Evolutionary conservation across 2,888 invertebrate species (phyloP).

Genomic region (Gisinianus flammeolus): DNA sequence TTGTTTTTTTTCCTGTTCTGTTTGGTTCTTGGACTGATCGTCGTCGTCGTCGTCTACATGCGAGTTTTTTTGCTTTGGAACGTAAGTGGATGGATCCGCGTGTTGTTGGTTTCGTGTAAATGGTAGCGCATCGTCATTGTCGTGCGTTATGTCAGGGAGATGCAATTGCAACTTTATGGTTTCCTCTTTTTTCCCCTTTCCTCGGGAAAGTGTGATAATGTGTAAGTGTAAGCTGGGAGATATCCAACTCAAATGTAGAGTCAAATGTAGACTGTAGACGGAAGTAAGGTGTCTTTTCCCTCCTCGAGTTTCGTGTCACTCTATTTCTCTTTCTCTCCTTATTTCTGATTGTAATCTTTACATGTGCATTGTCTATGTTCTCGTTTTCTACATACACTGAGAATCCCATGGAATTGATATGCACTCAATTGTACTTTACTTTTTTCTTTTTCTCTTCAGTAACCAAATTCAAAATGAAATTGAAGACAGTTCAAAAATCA

Average conservation of each 20-base stretch:
- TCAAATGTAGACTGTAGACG: not conserved
- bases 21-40: not conserved
- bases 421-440: not conserved
- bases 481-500: not conserved
- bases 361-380: no score
- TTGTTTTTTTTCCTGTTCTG: no score
- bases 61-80: not conserved
- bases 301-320: not conserved
- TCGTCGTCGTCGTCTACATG: not conserved
- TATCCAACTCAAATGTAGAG: no score
- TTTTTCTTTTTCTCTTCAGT: not conserved
- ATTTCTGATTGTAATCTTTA: no score
- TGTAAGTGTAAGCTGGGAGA: no score
- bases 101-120: not conserved
- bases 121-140: not conserved
- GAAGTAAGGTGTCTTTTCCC: not conserved
- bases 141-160: conserved; percentile 6
- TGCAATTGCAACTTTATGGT: conserved; percentile 33
- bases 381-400: not conserved
- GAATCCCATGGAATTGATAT: not conserved
- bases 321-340: not conserved
- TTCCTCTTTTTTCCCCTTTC: not conserved
- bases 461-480: not conserved
- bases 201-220: not conserved
- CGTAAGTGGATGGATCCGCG: not conserved